phyloP scores from a whole-genome alignment of 2,113 vertebrate species.

The Carassius auratus region DNA sequence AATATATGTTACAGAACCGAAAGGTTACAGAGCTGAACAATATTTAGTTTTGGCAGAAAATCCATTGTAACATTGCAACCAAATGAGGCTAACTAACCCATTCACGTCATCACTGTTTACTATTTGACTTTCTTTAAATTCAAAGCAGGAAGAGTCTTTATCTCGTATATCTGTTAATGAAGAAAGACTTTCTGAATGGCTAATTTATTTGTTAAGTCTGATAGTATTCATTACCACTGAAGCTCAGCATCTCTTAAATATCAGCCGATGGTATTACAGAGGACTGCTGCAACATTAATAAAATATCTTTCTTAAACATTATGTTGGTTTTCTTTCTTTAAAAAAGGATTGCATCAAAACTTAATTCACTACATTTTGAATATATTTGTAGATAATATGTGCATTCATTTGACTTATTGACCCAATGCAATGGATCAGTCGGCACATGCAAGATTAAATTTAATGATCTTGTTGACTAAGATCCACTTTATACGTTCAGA shows the following conservation, averaged over 20 bases:
- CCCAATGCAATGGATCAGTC: background rate
- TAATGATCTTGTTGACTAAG: background rate
- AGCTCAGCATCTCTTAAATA: background rate
- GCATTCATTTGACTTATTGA: background rate
- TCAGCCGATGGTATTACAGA: background rate
- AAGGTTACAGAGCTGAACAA: background rate
- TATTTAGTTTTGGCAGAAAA: background rate
- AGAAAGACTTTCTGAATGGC: constrained; percentile 19
- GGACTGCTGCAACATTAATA: background rate
- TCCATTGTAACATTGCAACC: background rate
- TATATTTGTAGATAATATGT: background rate
- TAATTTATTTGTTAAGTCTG: constrained; percentile 25
- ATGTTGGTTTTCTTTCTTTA: background rate
- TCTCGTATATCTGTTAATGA: background rate
- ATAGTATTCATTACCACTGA: background rate
- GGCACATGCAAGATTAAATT: background rate
- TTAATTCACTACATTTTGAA: background rate
- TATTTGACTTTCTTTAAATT: background rate
- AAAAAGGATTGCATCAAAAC: background rate
- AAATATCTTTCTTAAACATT: background rate
- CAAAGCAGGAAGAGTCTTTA: background rate
- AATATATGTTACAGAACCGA: no score
- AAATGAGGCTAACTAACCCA: background rate
- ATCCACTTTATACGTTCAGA: background rate
- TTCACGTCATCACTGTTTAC: background rate